Evolutionary conservation across 2,113 vertebrate genomes (phyloP).

Genomic region (Meles meles): DNA sequence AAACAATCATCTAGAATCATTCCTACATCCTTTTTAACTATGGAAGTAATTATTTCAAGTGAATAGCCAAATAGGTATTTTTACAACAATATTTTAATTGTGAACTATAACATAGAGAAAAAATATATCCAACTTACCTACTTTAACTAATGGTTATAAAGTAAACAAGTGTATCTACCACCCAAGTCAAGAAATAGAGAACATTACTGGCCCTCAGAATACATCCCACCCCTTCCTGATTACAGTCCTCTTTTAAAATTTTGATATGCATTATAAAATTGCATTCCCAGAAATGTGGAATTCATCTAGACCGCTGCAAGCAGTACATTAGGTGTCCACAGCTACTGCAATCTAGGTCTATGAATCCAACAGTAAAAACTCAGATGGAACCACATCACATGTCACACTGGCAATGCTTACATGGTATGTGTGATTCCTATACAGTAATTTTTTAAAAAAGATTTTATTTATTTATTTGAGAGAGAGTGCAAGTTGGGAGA

Average conservation of each 20-base stretch:
- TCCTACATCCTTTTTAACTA: neutral
- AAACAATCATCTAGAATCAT: neutral
- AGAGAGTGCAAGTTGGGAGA: no score
- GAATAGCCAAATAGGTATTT: neutral
- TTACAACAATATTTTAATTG: neutral
- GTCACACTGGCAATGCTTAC: neutral
- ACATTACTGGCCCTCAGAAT: neutral
- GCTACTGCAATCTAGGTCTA: neutral
- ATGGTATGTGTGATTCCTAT: neutral
- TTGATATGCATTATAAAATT: neutral
- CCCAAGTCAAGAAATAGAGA: neutral
- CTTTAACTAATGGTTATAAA: neutral
- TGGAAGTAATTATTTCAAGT: neutral
- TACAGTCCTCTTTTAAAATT: neutral
- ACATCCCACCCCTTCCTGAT: neutral
- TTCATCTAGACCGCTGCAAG: neutral
- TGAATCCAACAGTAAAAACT: neutral
- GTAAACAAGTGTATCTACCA: neutral
- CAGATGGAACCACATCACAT: neutral
- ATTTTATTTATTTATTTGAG: no score
- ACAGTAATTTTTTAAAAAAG: neutral
- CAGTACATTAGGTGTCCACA: neutral
- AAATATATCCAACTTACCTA: neutral
- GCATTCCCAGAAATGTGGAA: no score
- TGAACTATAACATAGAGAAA: neutral